These are phyloP conservation scores for Patiria pectinifera DNA, from an alignment of 53 echinoderm and acorn worm species.

Conservation along the genomic window DNA sequence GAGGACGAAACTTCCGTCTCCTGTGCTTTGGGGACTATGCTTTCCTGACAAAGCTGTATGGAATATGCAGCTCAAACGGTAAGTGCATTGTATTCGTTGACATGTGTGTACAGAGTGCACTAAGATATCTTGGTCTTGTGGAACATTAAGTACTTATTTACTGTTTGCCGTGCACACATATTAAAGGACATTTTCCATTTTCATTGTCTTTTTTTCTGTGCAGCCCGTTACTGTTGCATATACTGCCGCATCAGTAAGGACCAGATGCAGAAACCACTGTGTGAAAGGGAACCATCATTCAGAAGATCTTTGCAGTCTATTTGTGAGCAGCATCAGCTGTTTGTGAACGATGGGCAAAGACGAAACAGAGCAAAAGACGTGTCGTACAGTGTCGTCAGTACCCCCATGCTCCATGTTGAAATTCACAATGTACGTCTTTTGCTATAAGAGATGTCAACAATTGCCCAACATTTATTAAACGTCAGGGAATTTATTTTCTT, in stretches of 20 bases:
- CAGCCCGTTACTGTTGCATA: slow-evolving; percentile 59
- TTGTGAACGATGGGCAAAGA: slow-evolving; percentile 26
- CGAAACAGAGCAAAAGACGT: slow-evolving; percentile 39
- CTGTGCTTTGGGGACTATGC: slow-evolving; percentile 38
- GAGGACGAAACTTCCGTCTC: slow-evolving; percentile 6
- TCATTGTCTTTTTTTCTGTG: not conserved
- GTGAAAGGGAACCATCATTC: slow-evolving; percentile 5
- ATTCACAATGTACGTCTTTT: slow-evolving; percentile 46
- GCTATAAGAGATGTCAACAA: not conserved
- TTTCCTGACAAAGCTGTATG: slow-evolving; percentile 40
- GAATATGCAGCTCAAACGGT: slow-evolving; percentile 61
- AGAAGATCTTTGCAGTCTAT: slow-evolving; percentile 18
- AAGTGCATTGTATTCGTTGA: not conserved
- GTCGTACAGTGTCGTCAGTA: slow-evolving; percentile 27
- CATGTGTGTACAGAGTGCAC: not conserved
- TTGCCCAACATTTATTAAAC: not conserved
- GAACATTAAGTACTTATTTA: not conserved
- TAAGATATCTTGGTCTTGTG: not conserved
- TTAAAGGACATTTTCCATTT: slow-evolving; percentile 13
- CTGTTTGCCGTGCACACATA: not conserved
- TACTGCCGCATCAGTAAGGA: slow-evolving; percentile 32
- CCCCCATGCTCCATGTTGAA: slow-evolving; percentile 46
- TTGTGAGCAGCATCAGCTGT: slow-evolving; percentile 15
- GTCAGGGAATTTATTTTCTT: not conserved
- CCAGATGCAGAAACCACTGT: slow-evolving; percentile 27